Evolutionary conservation across 2,888 invertebrate species (phyloP), one percentile per base, ranked within the genome.

Genomic region (Dynastes tityus): DNA sequence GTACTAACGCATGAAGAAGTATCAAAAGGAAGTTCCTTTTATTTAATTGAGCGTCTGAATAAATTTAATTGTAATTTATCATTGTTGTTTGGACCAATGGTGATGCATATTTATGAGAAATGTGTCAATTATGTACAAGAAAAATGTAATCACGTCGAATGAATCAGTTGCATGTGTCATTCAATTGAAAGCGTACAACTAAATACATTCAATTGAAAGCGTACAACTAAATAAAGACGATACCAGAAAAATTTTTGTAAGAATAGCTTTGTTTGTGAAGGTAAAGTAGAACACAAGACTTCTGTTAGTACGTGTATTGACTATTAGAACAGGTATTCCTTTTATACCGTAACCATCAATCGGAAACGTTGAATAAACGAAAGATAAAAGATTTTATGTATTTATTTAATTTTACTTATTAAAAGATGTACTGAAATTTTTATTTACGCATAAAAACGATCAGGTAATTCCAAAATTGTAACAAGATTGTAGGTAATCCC

Each of bases 91-190:
- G 22, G 40, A 22, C 29, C 40, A 22, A 74, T 16, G 63, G 73
- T 74, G 73, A 74, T 74, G 73, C 73, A 74, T 74, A 74, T 74
- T 74, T 74, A 74, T 74, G 73, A 63, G 73, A 61, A 74, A 27
- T 63, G 73, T 61, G 11, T 74, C 73, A 71, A 71, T 53, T 70
- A 70, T 37, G 32, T 53, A 71, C 55, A 74, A 61, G 49, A 61
- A 58, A 63, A 61, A 45, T 61, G 45, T 37, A 74, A 45, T 74
- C 73, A 74, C 29, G 61, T 40, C 45, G 61, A 45, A 22, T 74
- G 73, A 74, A 61, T 74, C 73, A 74, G 73, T 74, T 40, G 40
- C 49, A 74, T 74, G 73, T 74, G 73, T 74, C 73, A 74, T n/a
- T 49, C 22, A 16, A 40, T 61, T 45, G 61, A 55, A 71, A 55